phyloP scores from a whole-genome alignment of 2,888 invertebrate species.

The Acrobasis suavella region DNA sequence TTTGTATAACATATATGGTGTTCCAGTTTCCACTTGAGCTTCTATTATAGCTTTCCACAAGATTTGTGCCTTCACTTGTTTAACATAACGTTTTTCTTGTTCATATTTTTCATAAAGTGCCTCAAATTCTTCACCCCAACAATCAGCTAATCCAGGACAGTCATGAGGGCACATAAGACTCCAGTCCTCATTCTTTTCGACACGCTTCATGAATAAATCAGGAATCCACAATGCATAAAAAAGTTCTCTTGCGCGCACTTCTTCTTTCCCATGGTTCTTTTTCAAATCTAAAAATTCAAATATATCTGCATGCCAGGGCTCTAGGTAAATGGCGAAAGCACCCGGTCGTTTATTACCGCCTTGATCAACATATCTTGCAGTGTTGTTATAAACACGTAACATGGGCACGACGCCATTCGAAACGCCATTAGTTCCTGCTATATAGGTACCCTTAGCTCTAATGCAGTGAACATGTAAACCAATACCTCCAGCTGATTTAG shows the following conservation, averaged over 20 bases:
- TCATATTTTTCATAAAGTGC: conserved; percentile 93
- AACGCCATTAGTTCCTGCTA: conserved; percentile 96
- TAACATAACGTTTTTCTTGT: conserved; percentile 86
- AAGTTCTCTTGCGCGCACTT: conserved; percentile 95
- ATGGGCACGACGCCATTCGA: conserved; percentile 98
- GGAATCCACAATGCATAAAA: conserved; percentile 99
- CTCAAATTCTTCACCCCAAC: conserved; percentile 98
- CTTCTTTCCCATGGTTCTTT: conserved; percentile 98
- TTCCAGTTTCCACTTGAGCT: conserved; percentile 98
- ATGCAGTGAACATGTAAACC: conserved; percentile 98
- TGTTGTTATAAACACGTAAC: conserved; percentile 97
- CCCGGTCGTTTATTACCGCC: conserved; percentile 99
- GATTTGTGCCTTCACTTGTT: conserved; percentile 90
- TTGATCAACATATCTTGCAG: conserved; percentile 98
- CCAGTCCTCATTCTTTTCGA: conserved; percentile 93
- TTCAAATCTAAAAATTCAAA: conserved; percentile 97
- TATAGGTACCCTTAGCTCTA: conserved; percentile 94
- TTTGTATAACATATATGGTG: conserved; percentile 98
- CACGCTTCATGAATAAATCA: conserved; percentile 98
- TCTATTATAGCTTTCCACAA: conserved; percentile 97
- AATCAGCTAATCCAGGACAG: conserved; percentile 93
- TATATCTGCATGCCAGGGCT: conserved; percentile 99
- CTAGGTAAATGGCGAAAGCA: conserved; percentile 98
- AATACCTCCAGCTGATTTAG: conserved; percentile 98
- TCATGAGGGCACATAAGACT: conserved; percentile 98